Percentiles rank a stretch among this genome's conserved stretches.
These are phyloP conservation scores for Platynereis dumerilii DNA, from an alignment of 2,888 invertebrate species.

Conservation along the genomic window DNA sequence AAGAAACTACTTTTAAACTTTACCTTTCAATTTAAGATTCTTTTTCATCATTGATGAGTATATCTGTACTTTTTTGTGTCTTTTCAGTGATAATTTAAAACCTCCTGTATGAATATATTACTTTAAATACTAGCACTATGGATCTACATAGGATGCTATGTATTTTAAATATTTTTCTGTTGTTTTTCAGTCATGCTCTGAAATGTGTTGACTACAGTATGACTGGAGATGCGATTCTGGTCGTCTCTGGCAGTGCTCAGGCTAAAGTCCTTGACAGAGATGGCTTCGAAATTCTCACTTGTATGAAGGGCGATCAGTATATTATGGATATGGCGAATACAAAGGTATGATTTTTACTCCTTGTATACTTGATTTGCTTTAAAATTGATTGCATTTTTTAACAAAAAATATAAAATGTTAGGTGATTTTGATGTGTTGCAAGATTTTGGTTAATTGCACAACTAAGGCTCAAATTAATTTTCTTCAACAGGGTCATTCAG, in stretches of 20 bases:
- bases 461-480: not conserved
- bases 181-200: slow-evolving; percentile 78
- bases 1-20: too few species aligned
- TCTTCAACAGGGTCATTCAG: slow-evolving; percentile 78
- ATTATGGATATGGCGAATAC: slow-evolving; percentile 75
- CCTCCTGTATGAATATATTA: not conserved
- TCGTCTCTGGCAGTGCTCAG: slow-evolving; percentile 83
- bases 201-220: slow-evolving; percentile 87
- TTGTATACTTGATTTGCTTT: not conserved
- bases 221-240: slow-evolving; percentile 91
- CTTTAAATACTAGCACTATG: not conserved
- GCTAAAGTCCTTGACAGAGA: slow-evolving; percentile 92
- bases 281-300: slow-evolving; percentile 90
- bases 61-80: not conserved
- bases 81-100: not conserved
- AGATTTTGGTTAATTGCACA: too few species aligned
- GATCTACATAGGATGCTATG: not conserved
- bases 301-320: slow-evolving; percentile 94
- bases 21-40: too few species aligned
- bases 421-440: too few species aligned
- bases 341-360: slow-evolving; percentile 45
- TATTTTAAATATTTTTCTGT: not conserved
- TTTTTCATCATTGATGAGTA: too few species aligned
- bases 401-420: too few species aligned
- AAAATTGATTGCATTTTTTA: not conserved